Base-by-base conservation (phyloP, 2,888 invertebrate genomes). In the Melanostoma scalare region DNA sequence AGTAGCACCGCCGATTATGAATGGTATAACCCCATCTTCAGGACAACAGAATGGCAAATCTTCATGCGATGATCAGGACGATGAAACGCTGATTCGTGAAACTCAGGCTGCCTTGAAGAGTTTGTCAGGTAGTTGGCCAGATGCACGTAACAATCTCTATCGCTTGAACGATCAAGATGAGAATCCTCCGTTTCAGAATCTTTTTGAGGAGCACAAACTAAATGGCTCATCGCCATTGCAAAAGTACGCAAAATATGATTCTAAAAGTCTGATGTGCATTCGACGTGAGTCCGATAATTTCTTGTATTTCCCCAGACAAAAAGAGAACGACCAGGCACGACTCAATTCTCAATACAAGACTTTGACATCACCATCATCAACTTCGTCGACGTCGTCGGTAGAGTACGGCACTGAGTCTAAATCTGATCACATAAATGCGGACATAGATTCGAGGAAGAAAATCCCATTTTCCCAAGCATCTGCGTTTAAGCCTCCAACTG, bases 21-120 rank as follows among this genome's bases (percentile, higher is more conserved):
- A 86, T 65, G 84, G 75, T 9, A 50, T 38, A 35, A 82, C 61
- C 33, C 65, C 61, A 75, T 81, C 77, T 75, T 71, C 79, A 40
- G 71, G 38, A 46, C 87, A 84, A 38, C 82, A 82, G 38, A 84
- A 84, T 60, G 84, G 84, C 50, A 84, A 86, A 85, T 48, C 82
- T 31, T 72, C 71, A 72, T 77, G 92, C 36, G 92, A 92, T 67
- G 92, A 92, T 50, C 94, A 95, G 87, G 96, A 96, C 87, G 96
- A 96, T 88, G 97, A 97, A 89, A 95, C 95, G 0, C 93, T 96
- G 69, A 96, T 97, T 85, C 93, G 96, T 63, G 97, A 97, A 90
- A 97, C 97, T 2, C 97, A 97, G 89, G 96, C 96, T 1, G 97
- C 97, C 0, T 91, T 97, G 38, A 96, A 96, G 90, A 96, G 96